Percentiles rank a stretch among this genome's conserved stretches.
phyloP scores from a whole-genome alignment of 1,140 invertebrate genomes.

The Bacillus rossius region DNA sequence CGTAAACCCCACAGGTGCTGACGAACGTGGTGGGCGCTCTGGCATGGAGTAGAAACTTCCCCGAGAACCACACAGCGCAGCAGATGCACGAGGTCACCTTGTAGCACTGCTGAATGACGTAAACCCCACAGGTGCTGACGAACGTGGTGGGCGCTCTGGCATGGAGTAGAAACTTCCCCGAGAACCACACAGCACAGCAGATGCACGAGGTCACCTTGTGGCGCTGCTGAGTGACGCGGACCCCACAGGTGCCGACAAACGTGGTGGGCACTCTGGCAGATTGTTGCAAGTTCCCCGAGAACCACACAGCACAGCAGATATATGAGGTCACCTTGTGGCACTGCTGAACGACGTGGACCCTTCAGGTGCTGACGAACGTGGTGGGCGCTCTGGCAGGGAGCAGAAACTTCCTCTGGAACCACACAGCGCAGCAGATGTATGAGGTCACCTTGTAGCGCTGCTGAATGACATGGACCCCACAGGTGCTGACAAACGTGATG shows the following conservation, averaged over 20 bases:
- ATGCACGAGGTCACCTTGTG: constrained; percentile 66
- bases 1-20: constrained; percentile 73
- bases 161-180: constrained; percentile 65
- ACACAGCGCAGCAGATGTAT: constrained; percentile 53
- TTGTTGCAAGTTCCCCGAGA: constrained; percentile 65
- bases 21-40: constrained; percentile 83
- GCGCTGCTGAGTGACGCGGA: constrained; percentile 73
- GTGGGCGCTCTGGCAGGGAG: constrained; percentile 78
- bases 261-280: constrained; percentile 85
- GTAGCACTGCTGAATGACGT: constrained; percentile 72
- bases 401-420: constrained; percentile 60
- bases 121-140: constrained; percentile 73
- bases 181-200: constrained; percentile 58
- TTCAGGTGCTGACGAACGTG: constrained; percentile 77
- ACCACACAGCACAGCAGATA: constrained; percentile 54
- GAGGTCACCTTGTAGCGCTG: constrained; percentile 69
- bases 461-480: constrained; percentile 75
- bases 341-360: constrained; percentile 75
- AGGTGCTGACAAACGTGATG: constrained; percentile 80
- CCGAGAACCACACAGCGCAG: constrained; percentile 59
- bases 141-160: constrained; percentile 81
- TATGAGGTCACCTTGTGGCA: constrained; percentile 74
- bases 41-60: constrained; percentile 69
- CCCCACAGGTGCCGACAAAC: constrained; percentile 72
- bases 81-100: constrained; percentile 62